Base-by-base conservation (phyloP, 2,797 vertebrate genomes). In the Premnoplex brunnescens region DNA sequence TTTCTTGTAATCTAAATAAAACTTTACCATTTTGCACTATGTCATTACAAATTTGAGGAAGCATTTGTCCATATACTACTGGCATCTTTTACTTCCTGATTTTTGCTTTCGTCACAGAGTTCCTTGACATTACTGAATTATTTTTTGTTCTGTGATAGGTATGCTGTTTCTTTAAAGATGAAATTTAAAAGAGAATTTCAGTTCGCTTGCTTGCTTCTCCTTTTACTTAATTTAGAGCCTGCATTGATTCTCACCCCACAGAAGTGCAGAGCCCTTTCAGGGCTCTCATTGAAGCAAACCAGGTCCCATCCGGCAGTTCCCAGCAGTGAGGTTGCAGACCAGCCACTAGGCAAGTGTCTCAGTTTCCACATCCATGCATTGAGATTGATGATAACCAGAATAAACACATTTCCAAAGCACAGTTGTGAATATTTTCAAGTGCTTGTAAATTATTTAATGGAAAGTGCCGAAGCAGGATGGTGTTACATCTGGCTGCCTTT, bases 71-170 rank as follows among this genome's bases (percentile, higher is more conserved):
- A 0, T 32, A 5, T 67, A 41, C 43, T 37, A 15, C 1, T 74
- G 18, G 26, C 9, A n/a, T 71, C 27, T 75, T 34, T 49, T 77
- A 14, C 8, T 21, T 34, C 28, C 34, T 59, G 30, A 15, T 69
- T 77, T 74, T 85, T 85, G 44, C 19, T 10, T 85, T 85, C n/a
- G 66, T 78, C 19, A 14, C 30, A 22, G n/a, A 73, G 24, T 39
- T 80, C 28, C 63, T 80, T 72, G 36, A 21, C 15, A 3, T 67
- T 52, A 14, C 24, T 60, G 16, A 49, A 18, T 91, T 68, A 26
- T 63, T 85, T 91, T 91, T 24, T 89, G 7, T 89, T 93, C 51
- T 4, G 3, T 62, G 36, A n/a, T 68, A 74, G 69, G 23, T 63
- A 14, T 44, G 12, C 9, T 34, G 1, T 67, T 89, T 72, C 24